These are phyloP conservation scores for Synergus laeviventris DNA, from an alignment of 2,888 invertebrate genomes.

Conservation along the genomic window DNA sequence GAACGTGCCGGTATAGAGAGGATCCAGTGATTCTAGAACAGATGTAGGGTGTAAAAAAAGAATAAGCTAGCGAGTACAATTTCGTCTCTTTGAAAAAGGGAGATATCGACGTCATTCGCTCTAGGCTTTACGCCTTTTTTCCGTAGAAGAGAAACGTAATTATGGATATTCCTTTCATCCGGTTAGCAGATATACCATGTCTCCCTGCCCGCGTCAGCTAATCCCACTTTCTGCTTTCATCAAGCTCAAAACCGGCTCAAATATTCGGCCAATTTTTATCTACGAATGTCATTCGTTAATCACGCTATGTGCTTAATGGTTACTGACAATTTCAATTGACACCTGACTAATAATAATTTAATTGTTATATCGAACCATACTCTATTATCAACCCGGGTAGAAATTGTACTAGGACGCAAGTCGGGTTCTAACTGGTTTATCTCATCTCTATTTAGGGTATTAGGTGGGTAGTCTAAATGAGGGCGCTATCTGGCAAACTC, in stretches of 20 bases:
- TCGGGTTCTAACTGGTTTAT: no score
- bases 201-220: slow-evolving; percentile 60
- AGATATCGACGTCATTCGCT: slow-evolving; percentile 63
- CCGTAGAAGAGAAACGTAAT: slow-evolving; percentile 63
- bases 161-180: slow-evolving; percentile 64
- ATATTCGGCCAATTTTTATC: slow-evolving; percentile 4
- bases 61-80: slow-evolving; percentile 52
- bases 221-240: slow-evolving; percentile 59
- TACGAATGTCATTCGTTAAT: slow-evolving; percentile 23
- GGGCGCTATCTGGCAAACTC: no score
- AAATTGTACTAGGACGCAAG: no score
- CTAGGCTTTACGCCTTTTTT: slow-evolving; percentile 61
- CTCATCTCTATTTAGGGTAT: no score
- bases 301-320: neutral
- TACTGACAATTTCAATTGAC: slow-evolving; percentile 1
- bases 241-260: slow-evolving; percentile 40
- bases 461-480: no score
- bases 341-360: neutral
- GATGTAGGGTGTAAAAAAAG: slow-evolving; percentile 17
- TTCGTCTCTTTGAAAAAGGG: slow-evolving; percentile 60
- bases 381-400: no score
- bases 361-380: no score
- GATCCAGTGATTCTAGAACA: slow-evolving; percentile 7
- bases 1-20: neutral
- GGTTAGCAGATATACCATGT: slow-evolving; percentile 54